A percentile compares a stretch with the other conserved stretches of the same genome.
Evolutionary conservation across 1,140 invertebrate species (phyloP).

Genomic region (Aphelenchoides fujianensis): DNA sequence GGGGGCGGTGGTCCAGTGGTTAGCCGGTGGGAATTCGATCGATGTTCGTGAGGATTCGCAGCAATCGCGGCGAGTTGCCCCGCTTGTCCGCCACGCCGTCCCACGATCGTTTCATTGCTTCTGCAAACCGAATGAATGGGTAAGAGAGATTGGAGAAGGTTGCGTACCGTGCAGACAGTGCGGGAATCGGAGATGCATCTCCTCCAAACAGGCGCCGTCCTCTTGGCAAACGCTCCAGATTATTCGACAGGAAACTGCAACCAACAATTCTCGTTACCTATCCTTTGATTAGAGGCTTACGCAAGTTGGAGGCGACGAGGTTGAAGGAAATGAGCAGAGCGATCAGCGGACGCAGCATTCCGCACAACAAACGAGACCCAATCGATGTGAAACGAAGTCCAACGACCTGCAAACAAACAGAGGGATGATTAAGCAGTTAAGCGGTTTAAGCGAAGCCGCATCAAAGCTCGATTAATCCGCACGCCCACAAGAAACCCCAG

Average conservation of each 20-base stretch:
- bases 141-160: no score
- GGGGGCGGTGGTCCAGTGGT: no score
- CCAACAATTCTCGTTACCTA: not conserved
- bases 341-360: not conserved
- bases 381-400: not conserved
- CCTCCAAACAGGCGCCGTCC: constrained; percentile 1
- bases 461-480: not conserved
- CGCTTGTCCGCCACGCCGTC: no score
- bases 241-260: constrained; percentile 20
- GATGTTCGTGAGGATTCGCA: no score
- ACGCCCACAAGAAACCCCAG: not conserved
- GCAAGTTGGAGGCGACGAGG: not conserved
- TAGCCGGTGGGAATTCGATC: no score
- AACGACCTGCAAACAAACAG: not conserved
- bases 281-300: constrained; percentile 1
- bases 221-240: constrained; percentile 7
- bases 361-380: not conserved
- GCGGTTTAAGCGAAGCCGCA: not conserved
- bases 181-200: constrained; percentile 11
- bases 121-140: no score
- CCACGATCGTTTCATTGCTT: no score
- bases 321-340: not conserved
- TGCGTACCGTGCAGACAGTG: constrained; percentile 11
- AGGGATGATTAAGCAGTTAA: not conserved
- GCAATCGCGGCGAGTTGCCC: no score